These are phyloP conservation scores for Entomyzon cyanotis DNA, from an alignment of 2,113 vertebrate species.

Conservation along the genomic window DNA sequence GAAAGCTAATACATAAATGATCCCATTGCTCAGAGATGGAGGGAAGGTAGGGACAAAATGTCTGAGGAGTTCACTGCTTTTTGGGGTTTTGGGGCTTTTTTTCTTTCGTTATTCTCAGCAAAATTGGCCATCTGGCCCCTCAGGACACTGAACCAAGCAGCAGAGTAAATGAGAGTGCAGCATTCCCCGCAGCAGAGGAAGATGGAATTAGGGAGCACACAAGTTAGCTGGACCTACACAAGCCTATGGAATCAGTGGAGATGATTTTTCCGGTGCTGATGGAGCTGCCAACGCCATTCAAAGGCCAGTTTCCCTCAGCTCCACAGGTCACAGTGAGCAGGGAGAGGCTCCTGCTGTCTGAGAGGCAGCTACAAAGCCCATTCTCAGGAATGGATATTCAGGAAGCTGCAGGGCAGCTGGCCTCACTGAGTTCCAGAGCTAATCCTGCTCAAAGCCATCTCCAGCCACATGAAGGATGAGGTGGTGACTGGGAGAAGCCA, in stretches of 20 bases:
- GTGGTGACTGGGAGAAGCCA: not conserved
- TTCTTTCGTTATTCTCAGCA: not conserved
- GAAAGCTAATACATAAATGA: not conserved
- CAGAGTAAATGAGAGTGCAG: not conserved
- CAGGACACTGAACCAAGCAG: not conserved
- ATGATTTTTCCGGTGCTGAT: not conserved
- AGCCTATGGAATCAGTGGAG: not conserved
- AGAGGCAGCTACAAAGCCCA: not conserved
- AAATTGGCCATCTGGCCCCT: not conserved
- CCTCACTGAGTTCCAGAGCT: not conserved
- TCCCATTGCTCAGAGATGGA: not conserved
- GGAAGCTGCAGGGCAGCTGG: not conserved
- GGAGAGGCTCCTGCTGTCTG: not conserved
- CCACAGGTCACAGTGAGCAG: not conserved
- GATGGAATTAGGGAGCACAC: not conserved
- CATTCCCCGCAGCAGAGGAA: not conserved
- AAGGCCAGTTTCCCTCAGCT: not conserved
- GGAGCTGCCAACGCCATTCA: not conserved
- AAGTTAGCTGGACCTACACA: not conserved
- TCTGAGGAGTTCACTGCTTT: not conserved
- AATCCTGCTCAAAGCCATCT: not conserved
- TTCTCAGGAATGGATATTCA: not conserved
- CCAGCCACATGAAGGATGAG: not conserved
- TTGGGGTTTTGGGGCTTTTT: not conserved
- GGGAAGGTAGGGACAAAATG: not conserved